Percentiles rank a stretch among this genome's conserved stretches.
Conservation (phyloP, 2,888 invertebrate species). For the Drosophila paramelanica region DNA sequence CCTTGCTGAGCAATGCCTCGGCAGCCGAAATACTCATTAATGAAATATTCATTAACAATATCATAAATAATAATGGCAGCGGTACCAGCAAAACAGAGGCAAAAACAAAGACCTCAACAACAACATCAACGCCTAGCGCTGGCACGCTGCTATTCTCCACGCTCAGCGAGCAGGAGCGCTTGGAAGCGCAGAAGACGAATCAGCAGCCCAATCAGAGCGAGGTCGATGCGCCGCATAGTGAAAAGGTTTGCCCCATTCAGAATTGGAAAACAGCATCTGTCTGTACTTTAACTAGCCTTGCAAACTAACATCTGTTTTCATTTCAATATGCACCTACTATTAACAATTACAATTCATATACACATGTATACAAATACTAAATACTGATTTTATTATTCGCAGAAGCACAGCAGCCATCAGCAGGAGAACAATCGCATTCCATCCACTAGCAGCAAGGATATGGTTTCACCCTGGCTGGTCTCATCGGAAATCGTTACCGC, state of each 20-base stretch:
- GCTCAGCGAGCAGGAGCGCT: constrained; percentile 82
- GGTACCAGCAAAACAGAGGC: constrained; percentile 45
- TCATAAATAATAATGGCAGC: constrained; percentile 81
- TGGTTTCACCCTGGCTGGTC: constrained; percentile 93
- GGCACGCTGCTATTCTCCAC: constrained; percentile 82
- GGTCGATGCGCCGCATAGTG: constrained; percentile 72
- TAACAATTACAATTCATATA: constrained; percentile 34
- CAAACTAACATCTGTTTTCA: constrained; percentile 64
- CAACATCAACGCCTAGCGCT: constrained; percentile 70
- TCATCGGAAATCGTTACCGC: constrained; percentile 90
- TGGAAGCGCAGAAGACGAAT: constrained; percentile 66
- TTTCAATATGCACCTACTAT: constrained; percentile 64
- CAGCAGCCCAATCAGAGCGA: constrained; percentile 55
- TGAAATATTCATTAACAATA: constrained; percentile 84
- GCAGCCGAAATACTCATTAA: constrained; percentile 84
- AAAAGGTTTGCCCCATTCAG: constrained; percentile 81
- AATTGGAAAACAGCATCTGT: constrained; percentile 28
- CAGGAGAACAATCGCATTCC: constrained; percentile 84
- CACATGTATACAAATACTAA: not conserved
- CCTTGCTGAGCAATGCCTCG: constrained; percentile 76
- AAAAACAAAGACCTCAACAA: constrained; percentile 39
- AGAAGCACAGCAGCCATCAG: constrained; percentile 81
- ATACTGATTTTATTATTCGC: constrained; percentile 59
- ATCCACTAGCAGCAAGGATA: constrained; percentile 86
- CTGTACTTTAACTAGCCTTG: constrained; percentile 54